Percentiles rank a stretch among this genome's conserved stretches.
Conservation (phyloP, 1,140 invertebrate genomes). For the Arctopsyche grandis region DNA sequence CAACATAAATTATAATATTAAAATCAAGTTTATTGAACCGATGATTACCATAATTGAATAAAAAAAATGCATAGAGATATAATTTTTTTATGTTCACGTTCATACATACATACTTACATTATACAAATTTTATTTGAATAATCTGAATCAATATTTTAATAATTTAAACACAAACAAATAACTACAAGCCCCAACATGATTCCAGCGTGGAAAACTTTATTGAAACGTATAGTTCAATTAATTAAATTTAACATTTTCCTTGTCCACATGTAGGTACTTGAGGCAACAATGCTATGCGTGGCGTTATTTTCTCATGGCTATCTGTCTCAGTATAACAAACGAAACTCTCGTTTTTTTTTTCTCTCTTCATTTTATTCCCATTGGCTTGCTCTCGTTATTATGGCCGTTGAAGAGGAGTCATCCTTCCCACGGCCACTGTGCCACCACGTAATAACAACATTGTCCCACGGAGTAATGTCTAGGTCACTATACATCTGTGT, state of each 20-base stretch:
- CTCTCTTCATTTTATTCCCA: constrained; percentile 12
- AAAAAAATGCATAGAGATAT: too few species aligned
- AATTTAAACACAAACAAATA: too few species aligned
- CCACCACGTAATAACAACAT: constrained; percentile 15
- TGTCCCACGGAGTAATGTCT: constrained; percentile 44
- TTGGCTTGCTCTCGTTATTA: constrained; percentile 22
- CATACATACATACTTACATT: too few species aligned
- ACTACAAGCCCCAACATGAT: too few species aligned
- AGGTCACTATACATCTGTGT: constrained; percentile 44
- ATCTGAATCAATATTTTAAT: too few species aligned
- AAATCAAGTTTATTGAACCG: background rate
- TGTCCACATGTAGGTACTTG: too few species aligned
- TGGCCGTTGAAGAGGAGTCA: constrained; percentile 4
- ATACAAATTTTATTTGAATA: too few species aligned
- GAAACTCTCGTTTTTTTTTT: constrained; percentile 35
- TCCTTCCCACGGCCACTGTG: constrained; percentile 43
- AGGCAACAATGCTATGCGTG: background rate
- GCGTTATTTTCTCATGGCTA: constrained; percentile 14
- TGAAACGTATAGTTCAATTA: too few species aligned
- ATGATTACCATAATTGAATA: too few species aligned
- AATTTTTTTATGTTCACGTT: too few species aligned
- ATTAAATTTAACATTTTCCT: too few species aligned
- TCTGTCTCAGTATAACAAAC: constrained; percentile 9
- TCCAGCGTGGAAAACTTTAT: too few species aligned
- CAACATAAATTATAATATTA: background rate